phyloP scores from a whole-genome alignment of 2,888 invertebrate species.

The Alsophila aescularia region DNA sequence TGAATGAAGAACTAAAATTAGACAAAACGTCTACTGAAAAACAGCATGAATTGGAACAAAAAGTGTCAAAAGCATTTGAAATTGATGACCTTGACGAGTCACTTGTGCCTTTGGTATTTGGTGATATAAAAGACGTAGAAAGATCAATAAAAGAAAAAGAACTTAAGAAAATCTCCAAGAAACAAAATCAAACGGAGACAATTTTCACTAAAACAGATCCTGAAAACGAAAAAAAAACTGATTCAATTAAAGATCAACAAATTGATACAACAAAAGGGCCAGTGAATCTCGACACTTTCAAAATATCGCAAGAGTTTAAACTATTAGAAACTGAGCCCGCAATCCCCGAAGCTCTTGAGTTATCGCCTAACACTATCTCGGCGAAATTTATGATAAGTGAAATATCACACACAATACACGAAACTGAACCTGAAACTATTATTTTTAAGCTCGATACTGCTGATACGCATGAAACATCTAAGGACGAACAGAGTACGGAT shows the following conservation, averaged over 20 bases:
- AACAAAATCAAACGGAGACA: constrained; percentile 13
- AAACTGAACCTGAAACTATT: constrained; percentile 10
- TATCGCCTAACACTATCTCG: constrained; percentile 60
- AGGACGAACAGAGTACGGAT: constrained; percentile 28
- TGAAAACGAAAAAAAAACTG: background rate
- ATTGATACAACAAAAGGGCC: background rate
- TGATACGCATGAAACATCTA: constrained; percentile 30
- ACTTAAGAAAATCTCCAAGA: constrained; percentile 6
- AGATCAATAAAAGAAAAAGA: constrained; percentile 42
- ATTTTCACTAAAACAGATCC: constrained; percentile 16
- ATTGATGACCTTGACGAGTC: constrained; percentile 55
- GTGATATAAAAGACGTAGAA: constrained; percentile 50
- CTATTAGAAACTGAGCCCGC: background rate
- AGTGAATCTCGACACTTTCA: background rate
- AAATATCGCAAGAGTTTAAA: background rate
- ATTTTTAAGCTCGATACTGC: constrained; percentile 20
- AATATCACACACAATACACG: constrained; percentile 37
- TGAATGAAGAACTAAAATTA: background rate
- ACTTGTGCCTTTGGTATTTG: constrained; percentile 63
- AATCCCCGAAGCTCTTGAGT: constrained; percentile 2
- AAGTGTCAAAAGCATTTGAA: constrained; percentile 33
- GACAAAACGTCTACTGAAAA: constrained; percentile 4
- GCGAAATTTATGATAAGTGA: constrained; percentile 51
- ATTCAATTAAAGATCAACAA: background rate
- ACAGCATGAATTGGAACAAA: background rate